phyloP scores from a whole-genome alignment of 2,797 vertebrate genomes.

The Rachycentron canadum region DNA sequence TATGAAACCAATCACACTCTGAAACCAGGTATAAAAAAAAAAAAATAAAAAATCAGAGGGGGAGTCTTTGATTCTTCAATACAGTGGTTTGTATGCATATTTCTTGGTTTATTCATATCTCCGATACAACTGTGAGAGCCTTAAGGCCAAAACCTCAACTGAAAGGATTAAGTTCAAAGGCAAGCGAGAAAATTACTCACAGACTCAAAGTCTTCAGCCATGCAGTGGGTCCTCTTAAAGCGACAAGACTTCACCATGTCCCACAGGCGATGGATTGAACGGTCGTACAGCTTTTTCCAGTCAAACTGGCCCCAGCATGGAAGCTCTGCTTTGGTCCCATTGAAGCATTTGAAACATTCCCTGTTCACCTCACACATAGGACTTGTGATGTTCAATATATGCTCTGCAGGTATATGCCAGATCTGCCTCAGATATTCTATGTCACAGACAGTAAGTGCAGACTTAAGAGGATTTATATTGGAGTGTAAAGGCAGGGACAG shows the following conservation, averaged over 20 bases:
- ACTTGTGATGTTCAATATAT: conserved; percentile 43
- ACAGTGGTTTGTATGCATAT: conserved; percentile 79
- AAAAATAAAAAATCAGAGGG: conserved; percentile 27
- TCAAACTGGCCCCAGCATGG: conserved; percentile 50
- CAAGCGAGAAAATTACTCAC: conserved; percentile 82
- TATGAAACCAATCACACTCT: conserved; percentile 70
- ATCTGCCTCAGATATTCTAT: conserved; percentile 46
- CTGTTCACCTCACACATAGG: conserved; percentile 22
- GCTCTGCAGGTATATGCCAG: conserved; percentile 37
- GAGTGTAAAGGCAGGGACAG: conserved; percentile 46
- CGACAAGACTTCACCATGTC: conserved; percentile 74
- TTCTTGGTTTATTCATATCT: conserved; percentile 82
- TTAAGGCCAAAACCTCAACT: conserved; percentile 77
- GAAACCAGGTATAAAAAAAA: conserved; percentile 68
- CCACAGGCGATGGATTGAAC: conserved; percentile 68
- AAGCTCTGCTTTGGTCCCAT: conserved; percentile 51
- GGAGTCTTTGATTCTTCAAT: conserved; percentile 80
- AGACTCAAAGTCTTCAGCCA: conserved; percentile 80
- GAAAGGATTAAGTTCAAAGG: conserved; percentile 89
- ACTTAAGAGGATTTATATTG: conserved; percentile 54
- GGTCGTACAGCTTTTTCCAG: conserved; percentile 59
- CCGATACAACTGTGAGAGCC: conserved; percentile 74
- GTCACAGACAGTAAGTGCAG: conserved; percentile 41
- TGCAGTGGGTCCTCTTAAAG: conserved; percentile 75
- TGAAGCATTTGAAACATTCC: conserved; percentile 58